Conservation (phyloP, 2,113 vertebrate species). For the Marmota monax region DNA sequence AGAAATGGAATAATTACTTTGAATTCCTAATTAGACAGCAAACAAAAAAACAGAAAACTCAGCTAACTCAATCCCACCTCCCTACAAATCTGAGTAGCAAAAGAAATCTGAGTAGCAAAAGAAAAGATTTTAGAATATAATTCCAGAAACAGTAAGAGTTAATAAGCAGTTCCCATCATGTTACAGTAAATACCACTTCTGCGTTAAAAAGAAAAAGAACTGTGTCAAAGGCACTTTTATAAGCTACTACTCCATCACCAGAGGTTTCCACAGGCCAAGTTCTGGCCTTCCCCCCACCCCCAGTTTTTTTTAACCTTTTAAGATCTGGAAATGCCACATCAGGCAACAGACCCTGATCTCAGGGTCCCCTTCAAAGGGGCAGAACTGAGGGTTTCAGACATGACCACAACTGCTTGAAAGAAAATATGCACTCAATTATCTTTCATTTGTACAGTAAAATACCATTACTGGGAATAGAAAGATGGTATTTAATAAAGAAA, state of each 20-base stretch:
- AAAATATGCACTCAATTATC: slow-evolving; percentile 61
- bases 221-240: not conserved
- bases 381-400: slow-evolving; percentile 42
- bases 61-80: not conserved
- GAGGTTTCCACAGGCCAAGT: slow-evolving; percentile 7
- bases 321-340: slow-evolving; percentile 20
- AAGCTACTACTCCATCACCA: not conserved
- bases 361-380: not conserved
- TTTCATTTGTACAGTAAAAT: slow-evolving; percentile 55
- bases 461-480: slow-evolving; percentile 67
- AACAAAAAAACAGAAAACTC: slow-evolving; percentile 46
- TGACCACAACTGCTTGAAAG: slow-evolving; percentile 3
- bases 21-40: slow-evolving; percentile 29
- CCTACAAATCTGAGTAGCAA: not conserved
- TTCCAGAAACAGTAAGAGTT: not conserved
- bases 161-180: not conserved
- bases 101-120: not conserved
- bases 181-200: not conserved
- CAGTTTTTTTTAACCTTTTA: not conserved
- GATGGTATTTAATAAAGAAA: slow-evolving; percentile 70
- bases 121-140: not conserved
- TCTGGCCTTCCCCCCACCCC: not conserved
- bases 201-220: slow-evolving; percentile 51
- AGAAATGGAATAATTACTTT: slow-evolving; percentile 30
- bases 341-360: slow-evolving; percentile 31